These are phyloP conservation scores for Struthio camelus DNA, from an alignment of 2,113 vertebrate species.

Conservation along the genomic window DNA sequence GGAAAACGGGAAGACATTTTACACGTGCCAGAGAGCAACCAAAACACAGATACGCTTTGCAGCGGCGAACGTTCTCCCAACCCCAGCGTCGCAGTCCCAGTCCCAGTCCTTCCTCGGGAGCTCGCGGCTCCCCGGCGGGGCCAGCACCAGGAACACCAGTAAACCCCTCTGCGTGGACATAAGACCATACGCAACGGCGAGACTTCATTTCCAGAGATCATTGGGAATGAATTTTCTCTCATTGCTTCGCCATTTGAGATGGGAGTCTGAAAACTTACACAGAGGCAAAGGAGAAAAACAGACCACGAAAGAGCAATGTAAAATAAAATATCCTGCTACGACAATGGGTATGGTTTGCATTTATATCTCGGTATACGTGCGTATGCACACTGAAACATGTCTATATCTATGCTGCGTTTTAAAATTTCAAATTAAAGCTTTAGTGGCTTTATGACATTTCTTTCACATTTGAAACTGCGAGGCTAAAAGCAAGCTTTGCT, in stretches of 20 bases:
- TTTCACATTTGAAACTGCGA: neutral
- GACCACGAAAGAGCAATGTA: neutral
- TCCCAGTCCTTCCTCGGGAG: too few species aligned
- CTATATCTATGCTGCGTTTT: neutral
- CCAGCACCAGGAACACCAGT: neutral
- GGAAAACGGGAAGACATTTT: rapidly evolving
- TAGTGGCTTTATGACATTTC: neutral
- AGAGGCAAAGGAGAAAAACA: neutral
- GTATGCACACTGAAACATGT: neutral
- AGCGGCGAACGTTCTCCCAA: rapidly evolving
- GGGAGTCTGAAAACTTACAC: neutral
- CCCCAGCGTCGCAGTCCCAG: neutral
- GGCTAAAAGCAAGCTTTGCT: neutral
- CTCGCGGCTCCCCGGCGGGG: too few species aligned
- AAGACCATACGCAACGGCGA: neutral
- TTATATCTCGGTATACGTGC: neutral
- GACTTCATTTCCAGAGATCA: neutral
- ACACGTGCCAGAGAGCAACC: neutral
- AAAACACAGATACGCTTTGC: rapidly evolving
- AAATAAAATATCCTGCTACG: neutral
- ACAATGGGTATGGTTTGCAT: neutral
- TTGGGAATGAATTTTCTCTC: neutral
- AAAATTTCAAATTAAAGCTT: neutral
- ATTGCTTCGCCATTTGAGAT: neutral
- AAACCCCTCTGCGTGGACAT: too few species aligned